Conservation (phyloP, 1,140 invertebrate genomes). For the Brachionus manjavacas region DNA sequence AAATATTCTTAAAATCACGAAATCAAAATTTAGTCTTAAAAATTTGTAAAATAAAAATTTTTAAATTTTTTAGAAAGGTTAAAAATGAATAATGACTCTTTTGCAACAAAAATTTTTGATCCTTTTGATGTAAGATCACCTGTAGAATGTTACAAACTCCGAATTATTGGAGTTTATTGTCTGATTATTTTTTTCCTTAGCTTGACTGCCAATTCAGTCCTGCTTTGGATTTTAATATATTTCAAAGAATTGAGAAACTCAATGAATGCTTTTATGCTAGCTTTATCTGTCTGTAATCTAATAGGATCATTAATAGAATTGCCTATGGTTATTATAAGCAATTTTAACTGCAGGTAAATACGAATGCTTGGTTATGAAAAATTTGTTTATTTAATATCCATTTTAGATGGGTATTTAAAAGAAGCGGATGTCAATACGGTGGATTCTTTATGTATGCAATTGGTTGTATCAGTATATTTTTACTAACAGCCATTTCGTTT, state of each 20-base stretch:
- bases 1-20: no score
- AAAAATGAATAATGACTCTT: background rate
- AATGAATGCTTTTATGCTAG: slow-evolving; percentile 23
- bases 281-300: background rate
- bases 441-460: slow-evolving; percentile 29
- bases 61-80: no score
- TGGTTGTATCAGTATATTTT: slow-evolving; percentile 13
- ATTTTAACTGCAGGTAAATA: slow-evolving; percentile 18
- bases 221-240: background rate
- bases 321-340: background rate
- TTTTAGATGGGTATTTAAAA: background rate
- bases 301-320: slow-evolving; percentile 1
- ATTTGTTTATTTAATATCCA: no score
- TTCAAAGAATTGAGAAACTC: background rate
- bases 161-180: slow-evolving; percentile 29
- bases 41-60: no score
- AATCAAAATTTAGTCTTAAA: background rate
- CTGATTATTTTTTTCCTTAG: background rate
- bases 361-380: no score
- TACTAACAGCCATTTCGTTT: slow-evolving; percentile 1
- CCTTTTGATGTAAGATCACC: background rate
- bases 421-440: background rate
- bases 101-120: background rate
- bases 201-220: background rate
- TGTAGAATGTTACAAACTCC: background rate